Conservation (phyloP, 1,140 invertebrate species). For the Conopomorpha cramerella region DNA sequence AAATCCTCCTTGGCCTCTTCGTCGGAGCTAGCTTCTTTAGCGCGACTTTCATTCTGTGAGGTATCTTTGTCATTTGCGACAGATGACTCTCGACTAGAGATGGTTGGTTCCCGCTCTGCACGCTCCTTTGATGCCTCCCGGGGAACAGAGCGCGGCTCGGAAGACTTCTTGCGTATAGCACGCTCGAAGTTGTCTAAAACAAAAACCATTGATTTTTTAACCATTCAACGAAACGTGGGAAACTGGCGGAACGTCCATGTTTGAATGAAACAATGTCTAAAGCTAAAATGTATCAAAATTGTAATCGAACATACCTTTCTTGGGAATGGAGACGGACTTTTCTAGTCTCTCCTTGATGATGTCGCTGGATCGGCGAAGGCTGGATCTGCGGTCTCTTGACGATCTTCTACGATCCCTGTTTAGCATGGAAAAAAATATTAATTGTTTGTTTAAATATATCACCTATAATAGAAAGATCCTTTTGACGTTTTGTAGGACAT, state of each 20-base stretch:
- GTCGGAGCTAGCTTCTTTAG: conserved; percentile 41
- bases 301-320: conserved; percentile 25
- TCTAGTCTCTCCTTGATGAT: conserved; percentile 49
- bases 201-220: conserved; percentile 5
- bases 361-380: conserved; percentile 22
- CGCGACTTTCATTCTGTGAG: conserved; percentile 19
- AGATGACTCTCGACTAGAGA: conserved; percentile 54
- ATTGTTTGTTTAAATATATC: too few relatives aligned
- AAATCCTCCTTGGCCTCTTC: conserved; percentile 47
- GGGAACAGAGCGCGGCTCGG: conserved; percentile 22
- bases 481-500: too few relatives aligned
- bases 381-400: conserved; percentile 15
- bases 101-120: conserved; percentile 35
- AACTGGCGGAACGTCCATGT: background rate
- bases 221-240: background rate
- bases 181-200: conserved; percentile 32
- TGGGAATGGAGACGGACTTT: conserved; percentile 47
- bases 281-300: background rate
- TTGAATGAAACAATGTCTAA: background rate
- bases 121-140: conserved; percentile 39
- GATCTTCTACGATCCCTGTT: too few relatives aligned
- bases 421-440: too few relatives aligned
- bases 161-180: conserved; percentile 30
- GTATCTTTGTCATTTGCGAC: conserved; percentile 32
- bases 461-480: too few relatives aligned